Evolutionary conservation across 2,113 vertebrate genomes (phyloP).

Genomic region (Myotis yumanensis): DNA sequence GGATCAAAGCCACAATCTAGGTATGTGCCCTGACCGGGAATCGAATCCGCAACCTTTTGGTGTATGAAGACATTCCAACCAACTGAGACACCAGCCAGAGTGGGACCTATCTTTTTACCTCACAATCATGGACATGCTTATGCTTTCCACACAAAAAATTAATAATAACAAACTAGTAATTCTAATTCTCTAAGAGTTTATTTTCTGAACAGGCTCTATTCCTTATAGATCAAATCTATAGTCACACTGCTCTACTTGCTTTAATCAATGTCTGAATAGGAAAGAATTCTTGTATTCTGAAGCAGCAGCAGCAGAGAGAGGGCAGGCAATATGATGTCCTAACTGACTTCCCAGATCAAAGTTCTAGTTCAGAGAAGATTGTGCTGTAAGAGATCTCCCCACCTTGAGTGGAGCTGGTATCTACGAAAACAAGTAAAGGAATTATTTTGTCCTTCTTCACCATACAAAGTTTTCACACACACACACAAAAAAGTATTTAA

Average conservation of each 20-base stretch:
- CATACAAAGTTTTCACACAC: background rate
- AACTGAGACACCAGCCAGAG: background rate
- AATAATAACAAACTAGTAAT: background rate
- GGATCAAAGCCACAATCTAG: background rate
- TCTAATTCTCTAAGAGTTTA: background rate
- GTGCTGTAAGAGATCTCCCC: background rate
- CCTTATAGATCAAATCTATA: background rate
- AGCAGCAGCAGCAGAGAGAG: background rate
- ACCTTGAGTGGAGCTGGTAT: background rate
- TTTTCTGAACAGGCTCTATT: background rate
- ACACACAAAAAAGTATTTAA: background rate
- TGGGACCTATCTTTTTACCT: background rate
- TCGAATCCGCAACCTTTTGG: background rate
- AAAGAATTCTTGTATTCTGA: background rate
- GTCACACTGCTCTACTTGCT: background rate
- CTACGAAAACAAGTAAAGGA: background rate
- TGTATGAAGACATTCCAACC: background rate
- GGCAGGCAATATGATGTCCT: background rate
- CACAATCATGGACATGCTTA: background rate
- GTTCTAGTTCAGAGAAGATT: background rate
- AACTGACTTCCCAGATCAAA: background rate
- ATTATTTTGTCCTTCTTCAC: slow-evolving; percentile 6
- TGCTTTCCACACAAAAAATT: background rate
- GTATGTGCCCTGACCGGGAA: background rate
- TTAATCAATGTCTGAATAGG: background rate